Conservation (phyloP, 1,140 invertebrate genomes). For the Solenopsis fugax region DNA sequence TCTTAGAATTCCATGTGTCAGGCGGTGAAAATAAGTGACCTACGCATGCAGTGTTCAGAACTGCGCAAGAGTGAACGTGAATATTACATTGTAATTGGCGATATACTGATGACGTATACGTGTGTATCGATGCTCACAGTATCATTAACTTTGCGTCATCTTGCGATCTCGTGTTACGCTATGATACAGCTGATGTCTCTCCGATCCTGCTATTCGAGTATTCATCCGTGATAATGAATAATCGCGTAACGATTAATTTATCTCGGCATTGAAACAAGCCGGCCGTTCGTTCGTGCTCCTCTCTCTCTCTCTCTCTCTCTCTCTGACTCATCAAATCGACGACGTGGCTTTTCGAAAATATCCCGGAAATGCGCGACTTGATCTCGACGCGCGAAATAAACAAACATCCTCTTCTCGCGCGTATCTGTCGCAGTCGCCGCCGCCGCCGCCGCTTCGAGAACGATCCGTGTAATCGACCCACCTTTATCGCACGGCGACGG, state of each 20-base stretch:
- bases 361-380: not conserved
- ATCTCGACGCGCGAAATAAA: not conserved
- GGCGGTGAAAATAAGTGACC: not conserved
- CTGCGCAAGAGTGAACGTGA: not conserved
- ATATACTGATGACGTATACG: not conserved
- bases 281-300: not conserved
- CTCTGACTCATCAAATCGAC: not conserved
- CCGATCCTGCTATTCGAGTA: not conserved
- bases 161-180: constrained; percentile 12
- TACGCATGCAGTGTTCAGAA: not conserved
- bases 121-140: constrained; percentile 8
- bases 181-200: not conserved
- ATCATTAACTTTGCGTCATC: constrained; percentile 40
- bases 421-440: not conserved
- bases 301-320: too few relatives aligned
- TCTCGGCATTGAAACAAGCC: not conserved
- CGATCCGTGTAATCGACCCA: constrained; percentile 34
- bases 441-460: not conserved
- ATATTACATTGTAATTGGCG: not conserved
- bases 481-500: constrained; percentile 25
- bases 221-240: constrained; percentile 22
- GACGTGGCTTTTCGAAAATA: too few relatives aligned
- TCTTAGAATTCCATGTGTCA: constrained; percentile 40
- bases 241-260: constrained; percentile 6
- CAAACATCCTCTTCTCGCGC: not conserved